phyloP scores from a whole-genome alignment of 2,888 invertebrate species.

The Drosophila acutilabella region DNA sequence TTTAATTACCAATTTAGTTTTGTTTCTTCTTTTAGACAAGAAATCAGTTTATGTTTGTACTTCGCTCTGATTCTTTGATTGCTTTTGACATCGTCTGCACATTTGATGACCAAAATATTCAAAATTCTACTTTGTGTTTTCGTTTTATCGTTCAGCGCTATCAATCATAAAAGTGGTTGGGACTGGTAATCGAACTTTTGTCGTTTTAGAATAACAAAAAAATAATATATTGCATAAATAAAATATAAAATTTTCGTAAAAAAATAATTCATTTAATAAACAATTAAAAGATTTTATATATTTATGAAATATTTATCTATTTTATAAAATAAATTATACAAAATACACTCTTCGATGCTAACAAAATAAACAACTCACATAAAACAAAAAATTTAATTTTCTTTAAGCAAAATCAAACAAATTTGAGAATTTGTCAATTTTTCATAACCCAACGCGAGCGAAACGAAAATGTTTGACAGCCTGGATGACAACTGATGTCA shows the following conservation, averaged over 20 bases:
- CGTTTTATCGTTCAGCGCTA: not conserved
- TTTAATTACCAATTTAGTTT: constrained; percentile 47
- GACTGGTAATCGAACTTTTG: not conserved
- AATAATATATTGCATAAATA: too few species aligned
- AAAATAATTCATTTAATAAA: too few species aligned
- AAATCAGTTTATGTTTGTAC: constrained; percentile 7
- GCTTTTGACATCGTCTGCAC: constrained; percentile 48
- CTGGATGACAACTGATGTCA: constrained; percentile 84
- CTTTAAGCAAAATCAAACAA: constrained; percentile 5
- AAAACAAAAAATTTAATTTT: not conserved
- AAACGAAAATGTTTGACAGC: constrained; percentile 82
- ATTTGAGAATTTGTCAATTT: constrained; percentile 60
- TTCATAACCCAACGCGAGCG: constrained; percentile 52
- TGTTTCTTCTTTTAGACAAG: constrained; percentile 8
- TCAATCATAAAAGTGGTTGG: constrained; percentile 26
- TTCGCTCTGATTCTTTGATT: constrained; percentile 42
- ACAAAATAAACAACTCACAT: not conserved
- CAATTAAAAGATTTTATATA: too few species aligned
- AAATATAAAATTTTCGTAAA: too few species aligned
- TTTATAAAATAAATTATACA: too few species aligned
- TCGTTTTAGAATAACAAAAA: too few species aligned
- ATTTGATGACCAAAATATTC: constrained; percentile 11
- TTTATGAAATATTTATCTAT: too few species aligned
- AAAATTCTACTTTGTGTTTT: constrained; percentile 13
- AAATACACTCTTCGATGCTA: too few species aligned